Base-by-base conservation (phyloP, 1,140 invertebrate genomes). In the Lucilia cuprina region DNA sequence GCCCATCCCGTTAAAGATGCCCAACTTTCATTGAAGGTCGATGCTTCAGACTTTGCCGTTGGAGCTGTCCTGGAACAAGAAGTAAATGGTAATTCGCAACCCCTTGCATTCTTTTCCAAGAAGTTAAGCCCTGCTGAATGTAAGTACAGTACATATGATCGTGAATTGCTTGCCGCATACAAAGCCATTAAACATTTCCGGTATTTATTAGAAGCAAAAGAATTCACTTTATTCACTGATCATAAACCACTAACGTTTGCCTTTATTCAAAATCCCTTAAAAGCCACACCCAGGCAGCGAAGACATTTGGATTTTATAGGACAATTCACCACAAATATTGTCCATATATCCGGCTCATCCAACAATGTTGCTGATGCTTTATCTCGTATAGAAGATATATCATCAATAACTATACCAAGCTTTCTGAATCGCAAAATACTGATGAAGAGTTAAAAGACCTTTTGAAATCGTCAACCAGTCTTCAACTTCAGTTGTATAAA, bases 201-300 rank as follows among this genome's bases (percentile, higher is more conserved):
- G 9, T 88, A 92, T 25, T 83, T 92, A 0, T 34, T 82, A 25
- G 77, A 80, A 41, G 9, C 17, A 19, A 13, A 19, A 10, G 14
- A 21, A 13, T 75, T 75, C 13, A 10, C 25, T 17, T 86, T 92
- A 8, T 88, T 83, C 25, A 91, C 89, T 4, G 90, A 92, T 84
- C 92, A 92, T 84, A 90, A 90, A 83, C 91, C 89, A 2, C 82
- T 92, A 9, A 88, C 85, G 10, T 88, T 84, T 82, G 87, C 88
- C 0, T 91, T 91, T 70, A 21, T 49, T 30, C 85, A 90, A 80
- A 88, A 86, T 49, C 9, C 60, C 3, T 86, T 89, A 10, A 91
- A 89, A 83, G 86, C 87, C 3, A 84, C 86, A 7, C 86, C 86
- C 19, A 35, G 87, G 41, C 88, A 86, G 83, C 87, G 86, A 35